Evolutionary conservation across 2,797 vertebrate genomes (phyloP).

Genomic region (Philypnodon macrostomus): DNA sequence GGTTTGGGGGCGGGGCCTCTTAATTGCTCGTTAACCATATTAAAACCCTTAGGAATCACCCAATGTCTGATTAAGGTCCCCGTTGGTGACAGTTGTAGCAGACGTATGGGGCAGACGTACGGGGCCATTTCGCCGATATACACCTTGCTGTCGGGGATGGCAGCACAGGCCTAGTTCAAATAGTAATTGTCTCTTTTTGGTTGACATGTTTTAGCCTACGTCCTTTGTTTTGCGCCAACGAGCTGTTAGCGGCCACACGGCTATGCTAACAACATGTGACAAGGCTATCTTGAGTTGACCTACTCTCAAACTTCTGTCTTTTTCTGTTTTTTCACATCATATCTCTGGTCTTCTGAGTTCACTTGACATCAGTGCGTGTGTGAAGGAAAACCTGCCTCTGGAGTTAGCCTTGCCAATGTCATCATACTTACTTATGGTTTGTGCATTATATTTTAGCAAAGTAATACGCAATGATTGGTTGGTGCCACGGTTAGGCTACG

Average conservation of each 20-base stretch:
- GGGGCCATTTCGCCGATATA: no score
- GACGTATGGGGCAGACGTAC: no score
- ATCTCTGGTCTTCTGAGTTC: conserved; percentile 47
- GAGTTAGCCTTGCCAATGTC: conserved; percentile 55
- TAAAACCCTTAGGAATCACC: no score
- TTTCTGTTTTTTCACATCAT: conserved; percentile 51
- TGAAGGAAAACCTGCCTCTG: conserved; percentile 49
- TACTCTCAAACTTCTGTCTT: conserved; percentile 59
- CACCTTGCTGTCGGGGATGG: no score
- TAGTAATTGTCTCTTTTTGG: no score
- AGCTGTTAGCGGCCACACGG: conserved; percentile 46
- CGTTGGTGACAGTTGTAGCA: no score
- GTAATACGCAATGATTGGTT: conserved; percentile 37
- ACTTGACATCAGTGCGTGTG: conserved; percentile 61
- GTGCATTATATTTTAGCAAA: conserved; percentile 28
- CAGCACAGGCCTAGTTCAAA: no score
- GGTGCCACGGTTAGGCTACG: conserved; percentile 30
- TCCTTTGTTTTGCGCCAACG: no score
- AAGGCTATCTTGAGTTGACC: conserved; percentile 61
- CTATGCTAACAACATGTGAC: conserved; percentile 65
- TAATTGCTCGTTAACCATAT: no score
- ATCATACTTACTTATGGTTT: conserved; percentile 38
- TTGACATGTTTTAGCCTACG: no score
- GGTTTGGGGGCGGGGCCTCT: no score
- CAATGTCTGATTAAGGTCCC: no score